A percentile compares a stretch with the other conserved stretches of the same genome.
phyloP scores from a whole-genome alignment of 2,888 invertebrate genomes.

The Drosophila pseudotakahashii region DNA sequence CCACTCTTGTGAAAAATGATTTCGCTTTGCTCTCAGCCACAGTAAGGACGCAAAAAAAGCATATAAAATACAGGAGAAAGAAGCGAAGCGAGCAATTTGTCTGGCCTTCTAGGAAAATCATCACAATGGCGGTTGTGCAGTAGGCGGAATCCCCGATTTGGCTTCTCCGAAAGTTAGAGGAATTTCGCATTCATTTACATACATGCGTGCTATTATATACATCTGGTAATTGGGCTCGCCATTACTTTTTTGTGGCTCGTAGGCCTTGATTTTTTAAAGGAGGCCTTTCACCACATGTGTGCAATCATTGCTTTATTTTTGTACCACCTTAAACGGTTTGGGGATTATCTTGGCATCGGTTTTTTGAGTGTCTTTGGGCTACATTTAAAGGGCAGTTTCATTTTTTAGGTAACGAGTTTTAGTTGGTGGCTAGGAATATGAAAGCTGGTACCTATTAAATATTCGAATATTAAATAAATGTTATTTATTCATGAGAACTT shows the following conservation, averaged over 20 bases:
- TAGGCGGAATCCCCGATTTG: slow-evolving; percentile 28
- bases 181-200: slow-evolving; percentile 33
- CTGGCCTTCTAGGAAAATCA: slow-evolving; percentile 54
- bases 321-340: neutral
- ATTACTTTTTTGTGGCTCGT: slow-evolving; percentile 7
- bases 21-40: slow-evolving; percentile 36
- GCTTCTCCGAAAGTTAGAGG: slow-evolving; percentile 8
- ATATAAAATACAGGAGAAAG: slow-evolving; percentile 1
- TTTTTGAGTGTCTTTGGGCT: neutral
- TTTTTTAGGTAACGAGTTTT: neutral
- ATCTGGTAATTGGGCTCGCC: slow-evolving; percentile 30
- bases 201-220: slow-evolving; percentile 7
- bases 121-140: slow-evolving; percentile 19
- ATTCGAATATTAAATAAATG: neutral
- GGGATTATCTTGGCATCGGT: too few species aligned
- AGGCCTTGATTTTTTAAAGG: slow-evolving; percentile 7
- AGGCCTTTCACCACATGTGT: slow-evolving; percentile 9
- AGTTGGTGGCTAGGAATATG: neutral
- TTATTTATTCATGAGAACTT: neutral
- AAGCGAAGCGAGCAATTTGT: slow-evolving; percentile 54
- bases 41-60: neutral
- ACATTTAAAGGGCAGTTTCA: neutral
- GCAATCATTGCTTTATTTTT: slow-evolving; percentile 4
- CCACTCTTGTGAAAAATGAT: slow-evolving; percentile 67
- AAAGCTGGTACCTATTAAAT: too few species aligned